These are phyloP conservation scores for Lepeophtheirus salmonis DNA, from an alignment of 1,140 invertebrate genomes.

Conservation along the genomic window DNA sequence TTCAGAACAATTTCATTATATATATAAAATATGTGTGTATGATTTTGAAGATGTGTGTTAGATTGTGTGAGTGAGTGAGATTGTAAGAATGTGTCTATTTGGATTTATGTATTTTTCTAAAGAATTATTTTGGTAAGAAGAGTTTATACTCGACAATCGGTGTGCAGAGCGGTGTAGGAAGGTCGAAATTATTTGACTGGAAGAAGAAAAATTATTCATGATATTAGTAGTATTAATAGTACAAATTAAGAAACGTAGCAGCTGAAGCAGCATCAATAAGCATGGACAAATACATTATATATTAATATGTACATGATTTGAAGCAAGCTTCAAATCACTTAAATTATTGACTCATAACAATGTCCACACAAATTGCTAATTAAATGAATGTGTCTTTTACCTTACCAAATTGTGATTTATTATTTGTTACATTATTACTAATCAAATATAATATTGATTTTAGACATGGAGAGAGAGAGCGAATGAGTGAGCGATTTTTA, in stretches of 20 bases:
- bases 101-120: neutral
- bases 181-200: constrained; percentile 18
- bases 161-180: constrained; percentile 17
- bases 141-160: constrained; percentile 19
- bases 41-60: too few species aligned
- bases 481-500: too few species aligned
- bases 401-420: too few species aligned
- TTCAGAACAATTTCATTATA: too few species aligned
- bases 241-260: neutral
- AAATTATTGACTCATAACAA: neutral
- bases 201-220: neutral
- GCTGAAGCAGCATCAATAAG: neutral
- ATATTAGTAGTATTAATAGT: neutral
- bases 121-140: constrained; percentile 13
- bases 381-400: constrained; percentile 26
- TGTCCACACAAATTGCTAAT: neutral
- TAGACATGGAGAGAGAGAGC: too few species aligned
- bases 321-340: too few species aligned
- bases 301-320: neutral
- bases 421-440: too few species aligned
- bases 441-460: too few species aligned
- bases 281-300: neutral
- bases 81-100: neutral
- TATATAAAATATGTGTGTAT: too few species aligned
- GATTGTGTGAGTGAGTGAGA: neutral